phyloP scores from a whole-genome alignment of 1,140 invertebrate species.

The Magallana gigas region DNA sequence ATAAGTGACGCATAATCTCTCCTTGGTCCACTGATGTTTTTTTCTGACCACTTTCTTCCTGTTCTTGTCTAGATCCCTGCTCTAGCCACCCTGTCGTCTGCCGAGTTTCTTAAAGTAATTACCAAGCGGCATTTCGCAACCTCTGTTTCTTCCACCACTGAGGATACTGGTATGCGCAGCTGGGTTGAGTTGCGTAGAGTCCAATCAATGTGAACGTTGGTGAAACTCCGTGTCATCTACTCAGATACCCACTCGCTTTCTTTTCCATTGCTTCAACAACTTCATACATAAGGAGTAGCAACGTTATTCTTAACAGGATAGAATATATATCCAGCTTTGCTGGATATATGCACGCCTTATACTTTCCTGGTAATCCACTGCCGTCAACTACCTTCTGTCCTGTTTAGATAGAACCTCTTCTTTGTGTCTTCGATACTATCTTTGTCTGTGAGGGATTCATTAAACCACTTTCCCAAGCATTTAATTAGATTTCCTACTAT shows the following conservation, averaged over 20 bases:
- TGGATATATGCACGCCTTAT: slow-evolving; percentile 56
- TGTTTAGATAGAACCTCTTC: slow-evolving; percentile 16
- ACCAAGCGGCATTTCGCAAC: slow-evolving; percentile 31
- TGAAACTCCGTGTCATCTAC: slow-evolving; percentile 37
- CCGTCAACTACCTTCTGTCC: slow-evolving; percentile 48
- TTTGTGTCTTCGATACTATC: background rate
- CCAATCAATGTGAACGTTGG: slow-evolving; percentile 40
- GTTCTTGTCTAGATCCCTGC: slow-evolving; percentile 45
- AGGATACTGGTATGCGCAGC: slow-evolving; percentile 45
- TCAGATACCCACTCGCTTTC: background rate
- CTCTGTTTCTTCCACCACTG: slow-evolving; percentile 24
- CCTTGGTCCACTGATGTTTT: slow-evolving; percentile 26
- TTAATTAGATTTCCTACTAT: slow-evolving; percentile 49
- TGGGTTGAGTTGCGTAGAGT: slow-evolving; percentile 40
- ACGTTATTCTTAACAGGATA: slow-evolving; percentile 41
- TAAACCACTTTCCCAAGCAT: slow-evolving; percentile 56
- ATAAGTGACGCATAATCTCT: slow-evolving; percentile 14
- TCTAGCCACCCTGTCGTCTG: slow-evolving; percentile 36
- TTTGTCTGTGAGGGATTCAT: background rate
- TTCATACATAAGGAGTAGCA: slow-evolving; percentile 48
- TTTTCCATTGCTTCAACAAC: slow-evolving; percentile 46
- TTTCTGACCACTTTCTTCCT: slow-evolving; percentile 49
- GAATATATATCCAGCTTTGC: background rate
- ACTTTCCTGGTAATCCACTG: slow-evolving; percentile 39
- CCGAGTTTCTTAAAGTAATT: slow-evolving; percentile 42